A percentile compares a stretch with the other conserved stretches of the same genome.
Evolutionary conservation across 2,888 invertebrate species (phyloP).

Genomic region (Nomada ruficornis): DNA sequence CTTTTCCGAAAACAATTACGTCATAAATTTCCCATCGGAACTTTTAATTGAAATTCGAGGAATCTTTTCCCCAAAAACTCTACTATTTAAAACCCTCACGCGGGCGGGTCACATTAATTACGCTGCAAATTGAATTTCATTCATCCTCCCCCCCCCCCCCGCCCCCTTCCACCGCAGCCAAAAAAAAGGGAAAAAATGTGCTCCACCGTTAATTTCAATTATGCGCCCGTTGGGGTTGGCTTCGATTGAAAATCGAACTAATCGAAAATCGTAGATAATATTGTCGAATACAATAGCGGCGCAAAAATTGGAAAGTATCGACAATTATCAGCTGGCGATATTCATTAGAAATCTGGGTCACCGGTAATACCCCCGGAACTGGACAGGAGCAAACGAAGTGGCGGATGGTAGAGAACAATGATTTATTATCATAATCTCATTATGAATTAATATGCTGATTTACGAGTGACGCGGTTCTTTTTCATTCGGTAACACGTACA

Average conservation of each 20-base stretch:
- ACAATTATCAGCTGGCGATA: conserved; percentile 35
- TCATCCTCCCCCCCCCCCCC: not conserved
- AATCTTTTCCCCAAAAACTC: not conserved
- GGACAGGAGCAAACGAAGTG: conserved; percentile 34
- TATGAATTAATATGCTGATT: conserved; percentile 67
- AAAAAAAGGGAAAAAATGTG: conserved; percentile 27
- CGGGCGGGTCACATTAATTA: conserved; percentile 34
- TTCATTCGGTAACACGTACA: conserved; percentile 39
- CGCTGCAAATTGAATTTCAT: conserved; percentile 39
- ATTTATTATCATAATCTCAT: conserved; percentile 69
- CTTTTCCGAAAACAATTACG: too few species aligned
- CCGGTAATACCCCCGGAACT: conserved; percentile 43
- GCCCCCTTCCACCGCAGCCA: not conserved
- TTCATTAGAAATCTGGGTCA: conserved; percentile 45
- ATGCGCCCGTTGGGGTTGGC: conserved; percentile 28
- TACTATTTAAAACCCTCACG: not conserved
- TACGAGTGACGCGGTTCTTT: conserved; percentile 44
- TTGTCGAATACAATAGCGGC: conserved; percentile 32
- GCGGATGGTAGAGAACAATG: conserved; percentile 33
- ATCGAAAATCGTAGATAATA: conserved; percentile 34
- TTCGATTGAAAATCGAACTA: conserved; percentile 42
- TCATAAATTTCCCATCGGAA: not conserved
- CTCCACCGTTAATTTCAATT: conserved; percentile 46
- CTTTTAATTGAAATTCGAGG: conserved; percentile 4
- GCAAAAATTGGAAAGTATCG: conserved; percentile 47